These are phyloP conservation scores for Nomada flava DNA, from an alignment of 2,888 invertebrate species.

Conservation along the genomic window DNA sequence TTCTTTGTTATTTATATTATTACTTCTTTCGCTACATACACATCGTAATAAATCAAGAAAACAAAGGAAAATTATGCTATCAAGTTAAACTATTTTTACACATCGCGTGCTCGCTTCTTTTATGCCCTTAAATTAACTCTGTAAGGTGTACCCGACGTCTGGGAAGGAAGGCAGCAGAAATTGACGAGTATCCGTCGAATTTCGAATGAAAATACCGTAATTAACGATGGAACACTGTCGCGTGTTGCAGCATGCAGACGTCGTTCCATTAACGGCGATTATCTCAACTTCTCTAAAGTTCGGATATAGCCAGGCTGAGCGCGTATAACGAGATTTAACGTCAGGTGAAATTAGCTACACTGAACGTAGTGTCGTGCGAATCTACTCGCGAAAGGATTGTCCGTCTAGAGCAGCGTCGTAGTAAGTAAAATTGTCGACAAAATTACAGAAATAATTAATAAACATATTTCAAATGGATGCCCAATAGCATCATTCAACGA, in stretches of 20 bases:
- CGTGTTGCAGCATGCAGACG: conserved; percentile 35
- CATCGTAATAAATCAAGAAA: too few species aligned
- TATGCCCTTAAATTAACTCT: not conserved
- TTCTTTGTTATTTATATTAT: too few species aligned
- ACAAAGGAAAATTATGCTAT: too few species aligned
- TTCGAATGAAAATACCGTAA: conserved; percentile 22
- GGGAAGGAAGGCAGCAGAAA: conserved; percentile 2
- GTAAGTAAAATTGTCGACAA: not conserved
- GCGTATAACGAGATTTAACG: conserved; percentile 59
- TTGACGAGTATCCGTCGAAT: conserved; percentile 16
- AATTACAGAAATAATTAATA: not conserved
- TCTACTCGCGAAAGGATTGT: conserved; percentile 13
- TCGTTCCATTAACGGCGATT: conserved; percentile 66
- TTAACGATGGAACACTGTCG: conserved; percentile 32
- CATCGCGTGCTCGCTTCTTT: too few species aligned
- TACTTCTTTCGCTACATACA: too few species aligned
- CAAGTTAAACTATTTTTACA: too few species aligned
- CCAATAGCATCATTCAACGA: too few species aligned
- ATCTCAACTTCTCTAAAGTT: conserved; percentile 62
- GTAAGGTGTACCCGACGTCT: not conserved
- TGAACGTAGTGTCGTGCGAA: conserved; percentile 4
- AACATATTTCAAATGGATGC: not conserved
- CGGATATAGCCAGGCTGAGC: conserved; percentile 48
- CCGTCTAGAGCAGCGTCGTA: too few species aligned
- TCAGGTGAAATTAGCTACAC: conserved; percentile 29